phyloP scores from a whole-genome alignment of 2,113 vertebrate species.

The Chaenocephalus aceratus region DNA sequence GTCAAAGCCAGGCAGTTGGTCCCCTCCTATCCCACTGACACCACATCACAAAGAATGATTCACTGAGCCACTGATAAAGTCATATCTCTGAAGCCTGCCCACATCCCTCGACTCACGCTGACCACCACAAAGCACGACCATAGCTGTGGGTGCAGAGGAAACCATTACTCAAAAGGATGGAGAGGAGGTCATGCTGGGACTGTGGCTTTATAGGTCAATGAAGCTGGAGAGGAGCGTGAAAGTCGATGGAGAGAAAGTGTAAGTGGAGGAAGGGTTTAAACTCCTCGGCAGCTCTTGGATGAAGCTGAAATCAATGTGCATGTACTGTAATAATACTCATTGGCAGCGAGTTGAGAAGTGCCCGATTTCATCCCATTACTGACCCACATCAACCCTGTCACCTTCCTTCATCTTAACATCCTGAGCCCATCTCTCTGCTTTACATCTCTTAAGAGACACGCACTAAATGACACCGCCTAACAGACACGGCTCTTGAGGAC shows the following conservation, averaged over 20 bases:
- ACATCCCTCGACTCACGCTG: slow-evolving; percentile 37
- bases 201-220: slow-evolving; percentile 64
- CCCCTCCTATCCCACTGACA: slow-evolving; percentile 11
- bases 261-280: slow-evolving; percentile 5
- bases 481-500: slow-evolving; percentile 27
- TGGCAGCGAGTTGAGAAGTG: slow-evolving; percentile 28
- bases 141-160: slow-evolving; percentile 36
- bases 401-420: slow-evolving; percentile 44
- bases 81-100: slow-evolving; percentile 33
- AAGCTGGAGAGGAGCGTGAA: slow-evolving; percentile 17
- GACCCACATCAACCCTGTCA: slow-evolving; percentile 60
- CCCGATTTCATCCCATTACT: slow-evolving; percentile 45
- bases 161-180: slow-evolving; percentile 35
- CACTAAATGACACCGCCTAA: slow-evolving; percentile 19
- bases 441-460: slow-evolving; percentile 31
- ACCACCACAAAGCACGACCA: slow-evolving; percentile 32
- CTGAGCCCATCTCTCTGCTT: slow-evolving; percentile 43
- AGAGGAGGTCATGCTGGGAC: slow-evolving; percentile 37
- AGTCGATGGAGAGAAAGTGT: not conserved
- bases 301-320: slow-evolving; percentile 41
- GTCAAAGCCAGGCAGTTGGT: slow-evolving; percentile 16
- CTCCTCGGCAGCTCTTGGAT: slow-evolving; percentile 22
- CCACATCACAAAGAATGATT: slow-evolving; percentile 47
- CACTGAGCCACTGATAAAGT: slow-evolving; percentile 42
- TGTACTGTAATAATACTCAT: slow-evolving; percentile 15